Conservation (phyloP, 2,113 vertebrate species). For the Colossoma macropomum region DNA sequence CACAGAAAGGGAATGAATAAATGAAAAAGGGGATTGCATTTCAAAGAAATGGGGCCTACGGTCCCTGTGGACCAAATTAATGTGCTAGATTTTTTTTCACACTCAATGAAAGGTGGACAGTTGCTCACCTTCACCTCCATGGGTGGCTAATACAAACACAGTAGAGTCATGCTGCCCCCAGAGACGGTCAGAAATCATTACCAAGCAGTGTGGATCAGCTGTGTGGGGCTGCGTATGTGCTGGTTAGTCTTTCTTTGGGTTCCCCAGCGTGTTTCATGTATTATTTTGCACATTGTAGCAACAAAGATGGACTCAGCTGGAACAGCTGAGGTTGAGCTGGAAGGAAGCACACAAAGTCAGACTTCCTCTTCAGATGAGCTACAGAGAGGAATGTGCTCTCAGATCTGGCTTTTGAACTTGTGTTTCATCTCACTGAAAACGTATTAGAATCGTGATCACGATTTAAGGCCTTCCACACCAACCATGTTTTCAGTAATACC, state of each 20-base stretch:
- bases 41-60: not conserved
- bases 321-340: not conserved
- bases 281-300: not conserved
- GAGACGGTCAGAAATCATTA: not conserved
- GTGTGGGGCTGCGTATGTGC: not conserved
- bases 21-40: not conserved
- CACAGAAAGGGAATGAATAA: not conserved
- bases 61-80: not conserved
- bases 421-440: not conserved
- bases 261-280: not conserved
- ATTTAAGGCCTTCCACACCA: too few relatives aligned
- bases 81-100: not conserved
- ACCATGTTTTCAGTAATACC: too few relatives aligned
- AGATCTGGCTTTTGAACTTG: too few relatives aligned
- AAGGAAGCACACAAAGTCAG: not conserved
- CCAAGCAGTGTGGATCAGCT: not conserved
- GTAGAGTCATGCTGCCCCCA: not conserved
- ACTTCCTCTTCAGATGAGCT: not conserved
- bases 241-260: not conserved
- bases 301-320: not conserved
- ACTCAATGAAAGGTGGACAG: not conserved
- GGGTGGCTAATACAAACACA: not conserved
- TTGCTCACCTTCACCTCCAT: not conserved
- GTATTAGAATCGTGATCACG: too few relatives aligned
- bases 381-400: not conserved